A percentile compares a stretch with the other conserved stretches of the same genome.
Evolutionary conservation across 2,113 vertebrate genomes (phyloP).

Genomic region (Cheilinus undulatus): DNA sequence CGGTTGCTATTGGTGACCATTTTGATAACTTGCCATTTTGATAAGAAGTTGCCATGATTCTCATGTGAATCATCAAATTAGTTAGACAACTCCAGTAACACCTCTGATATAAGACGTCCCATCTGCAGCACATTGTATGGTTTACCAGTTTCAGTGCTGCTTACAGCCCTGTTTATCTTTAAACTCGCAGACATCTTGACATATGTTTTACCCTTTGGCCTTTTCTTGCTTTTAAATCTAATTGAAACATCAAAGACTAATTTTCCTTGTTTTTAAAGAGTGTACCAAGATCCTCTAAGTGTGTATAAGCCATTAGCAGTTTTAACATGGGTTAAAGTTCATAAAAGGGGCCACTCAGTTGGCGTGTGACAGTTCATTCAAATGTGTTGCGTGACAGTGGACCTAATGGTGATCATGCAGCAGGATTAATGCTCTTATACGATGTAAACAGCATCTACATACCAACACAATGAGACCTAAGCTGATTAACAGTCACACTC

Average conservation of each 20-base stretch:
- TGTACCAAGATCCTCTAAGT: constrained; percentile 4
- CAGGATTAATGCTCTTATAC: constrained; percentile 63
- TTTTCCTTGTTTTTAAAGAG: not conserved
- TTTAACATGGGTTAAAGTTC: constrained; percentile 8
- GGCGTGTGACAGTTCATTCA: not conserved
- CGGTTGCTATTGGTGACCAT: no score
- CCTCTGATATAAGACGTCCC: no score
- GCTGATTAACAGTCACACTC: constrained; percentile 74
- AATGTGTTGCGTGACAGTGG: constrained; percentile 57
- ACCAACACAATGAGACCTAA: constrained; percentile 62
- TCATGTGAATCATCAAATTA: no score
- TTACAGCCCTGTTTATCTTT: no score
- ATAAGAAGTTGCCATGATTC: no score
- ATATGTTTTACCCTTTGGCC: no score
- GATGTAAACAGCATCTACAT: constrained; percentile 67
- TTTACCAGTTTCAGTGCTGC: no score
- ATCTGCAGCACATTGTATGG: no score
- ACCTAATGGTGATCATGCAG: constrained; percentile 43
- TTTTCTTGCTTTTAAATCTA: no score
- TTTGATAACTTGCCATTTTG: no score
- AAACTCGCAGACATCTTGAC: no score
- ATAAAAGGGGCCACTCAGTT: not conserved
- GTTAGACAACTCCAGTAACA: no score
- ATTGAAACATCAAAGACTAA: not conserved
- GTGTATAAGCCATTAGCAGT: constrained; percentile 1